Percentiles rank a stretch among this genome's conserved stretches.
Evolutionary conservation across 1,140 invertebrate genomes (phyloP).

Genomic region (Myzus persicae): DNA sequence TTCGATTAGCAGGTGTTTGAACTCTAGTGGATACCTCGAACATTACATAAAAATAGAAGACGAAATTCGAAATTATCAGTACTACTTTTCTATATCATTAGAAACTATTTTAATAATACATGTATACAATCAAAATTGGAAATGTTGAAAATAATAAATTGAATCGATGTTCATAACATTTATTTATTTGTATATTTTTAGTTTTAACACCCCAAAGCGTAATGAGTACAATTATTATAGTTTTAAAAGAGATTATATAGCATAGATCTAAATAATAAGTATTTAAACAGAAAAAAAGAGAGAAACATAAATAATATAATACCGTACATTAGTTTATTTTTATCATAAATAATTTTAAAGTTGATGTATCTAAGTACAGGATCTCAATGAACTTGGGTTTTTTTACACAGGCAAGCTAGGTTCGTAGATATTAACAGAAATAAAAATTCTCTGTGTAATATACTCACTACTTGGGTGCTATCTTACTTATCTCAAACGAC

Average conservation of each 20-base stretch:
- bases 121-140: background rate
- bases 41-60: background rate
- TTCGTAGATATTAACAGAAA: background rate
- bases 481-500: background rate
- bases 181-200: too few relatives aligned
- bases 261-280: too few relatives aligned
- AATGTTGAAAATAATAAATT: background rate
- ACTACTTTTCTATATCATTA: background rate
- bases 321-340: background rate
- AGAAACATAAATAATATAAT: background rate
- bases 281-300: too few relatives aligned
- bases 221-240: too few relatives aligned
- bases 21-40: background rate
- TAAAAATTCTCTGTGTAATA: background rate
- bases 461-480: background rate
- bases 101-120: background rate
- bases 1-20: background rate
- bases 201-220: too few relatives aligned
- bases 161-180: background rate
- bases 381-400: background rate
- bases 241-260: too few relatives aligned
- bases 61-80: background rate
- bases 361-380: background rate
- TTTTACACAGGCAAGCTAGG: background rate
- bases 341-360: background rate